Evolutionary conservation across 2,888 invertebrate species (phyloP).

Genomic region (Bugulina stolonifera): DNA sequence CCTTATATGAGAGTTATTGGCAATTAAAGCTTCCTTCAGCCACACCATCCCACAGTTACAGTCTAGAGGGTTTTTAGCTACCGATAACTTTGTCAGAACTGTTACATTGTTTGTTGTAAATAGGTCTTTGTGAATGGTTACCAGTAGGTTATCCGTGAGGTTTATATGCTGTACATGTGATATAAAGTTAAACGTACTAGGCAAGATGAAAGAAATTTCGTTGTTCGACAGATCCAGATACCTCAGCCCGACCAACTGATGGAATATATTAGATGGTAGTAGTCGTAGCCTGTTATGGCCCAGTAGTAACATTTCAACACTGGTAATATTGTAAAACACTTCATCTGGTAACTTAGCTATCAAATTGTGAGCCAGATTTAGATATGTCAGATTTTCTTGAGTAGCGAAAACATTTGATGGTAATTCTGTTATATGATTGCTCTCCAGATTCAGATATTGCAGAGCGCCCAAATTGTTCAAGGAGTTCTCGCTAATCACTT

Average conservation of each 20-base stretch:
- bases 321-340: constrained; percentile 30
- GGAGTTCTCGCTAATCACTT: constrained; percentile 25
- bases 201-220: constrained; percentile 31
- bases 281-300: constrained; percentile 30
- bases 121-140: constrained; percentile 12
- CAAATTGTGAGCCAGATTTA: constrained; percentile 36
- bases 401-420: constrained; percentile 32
- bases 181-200: constrained; percentile 17
- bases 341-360: constrained; percentile 29
- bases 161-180: constrained; percentile 14
- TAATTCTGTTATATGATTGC: constrained; percentile 33
- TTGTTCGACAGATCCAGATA: constrained; percentile 31
- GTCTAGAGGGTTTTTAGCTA: constrained; percentile 37
- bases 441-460: constrained; percentile 32
- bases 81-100: constrained; percentile 22
- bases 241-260: constrained; percentile 29
- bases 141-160: constrained; percentile 27
- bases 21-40: constrained; percentile 29
- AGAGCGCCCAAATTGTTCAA: constrained; percentile 33
- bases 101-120: constrained; percentile 18
- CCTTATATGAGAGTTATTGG: background rate
- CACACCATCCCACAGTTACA: constrained; percentile 38
- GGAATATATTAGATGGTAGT: constrained; percentile 28
- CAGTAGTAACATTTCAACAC: constrained; percentile 31
- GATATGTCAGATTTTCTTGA: constrained; percentile 31